A percentile compares a stretch with the other conserved stretches of the same genome.
phyloP scores from a whole-genome alignment of 2,113 vertebrate genomes.

The Cyphomyrus discorhynchus region DNA sequence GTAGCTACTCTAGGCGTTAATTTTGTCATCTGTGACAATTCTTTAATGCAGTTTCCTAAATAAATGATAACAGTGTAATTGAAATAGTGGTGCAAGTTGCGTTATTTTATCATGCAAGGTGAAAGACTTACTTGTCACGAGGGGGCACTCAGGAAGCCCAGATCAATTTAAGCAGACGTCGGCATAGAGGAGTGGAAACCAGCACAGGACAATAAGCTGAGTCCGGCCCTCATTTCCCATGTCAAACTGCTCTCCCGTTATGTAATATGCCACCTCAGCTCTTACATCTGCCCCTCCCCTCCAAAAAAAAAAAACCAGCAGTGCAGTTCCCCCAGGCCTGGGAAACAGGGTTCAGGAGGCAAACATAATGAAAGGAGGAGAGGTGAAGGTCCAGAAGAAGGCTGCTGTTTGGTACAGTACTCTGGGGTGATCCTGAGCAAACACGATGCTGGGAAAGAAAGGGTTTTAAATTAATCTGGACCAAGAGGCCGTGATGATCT shows the following conservation, averaged over 20 bases:
- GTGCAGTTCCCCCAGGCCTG: not conserved
- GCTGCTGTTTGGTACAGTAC: not conserved
- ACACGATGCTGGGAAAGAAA: not conserved
- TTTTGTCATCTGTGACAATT: not conserved
- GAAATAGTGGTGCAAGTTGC: not conserved
- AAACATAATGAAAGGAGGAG: not conserved
- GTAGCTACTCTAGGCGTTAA: not conserved
- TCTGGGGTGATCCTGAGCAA: not conserved
- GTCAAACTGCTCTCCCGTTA: not conserved
- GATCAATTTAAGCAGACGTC: not conserved
- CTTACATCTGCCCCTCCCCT: not conserved
- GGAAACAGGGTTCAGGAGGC: not conserved
- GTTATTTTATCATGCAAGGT: not conserved
- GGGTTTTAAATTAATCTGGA: not conserved
- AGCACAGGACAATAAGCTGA: not conserved
- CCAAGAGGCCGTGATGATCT: not conserved
- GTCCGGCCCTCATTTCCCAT: not conserved
- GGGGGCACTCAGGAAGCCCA: not conserved
- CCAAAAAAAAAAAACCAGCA: not conserved
- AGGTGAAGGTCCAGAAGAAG: not conserved
- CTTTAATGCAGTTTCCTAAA: not conserved
- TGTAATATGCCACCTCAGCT: not conserved
- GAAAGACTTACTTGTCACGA: not conserved
- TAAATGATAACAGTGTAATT: not conserved
- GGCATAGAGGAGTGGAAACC: not conserved